Evolutionary conservation across 2,113 vertebrate genomes (phyloP).

Genomic region (Tragelaphus imberbis): DNA sequence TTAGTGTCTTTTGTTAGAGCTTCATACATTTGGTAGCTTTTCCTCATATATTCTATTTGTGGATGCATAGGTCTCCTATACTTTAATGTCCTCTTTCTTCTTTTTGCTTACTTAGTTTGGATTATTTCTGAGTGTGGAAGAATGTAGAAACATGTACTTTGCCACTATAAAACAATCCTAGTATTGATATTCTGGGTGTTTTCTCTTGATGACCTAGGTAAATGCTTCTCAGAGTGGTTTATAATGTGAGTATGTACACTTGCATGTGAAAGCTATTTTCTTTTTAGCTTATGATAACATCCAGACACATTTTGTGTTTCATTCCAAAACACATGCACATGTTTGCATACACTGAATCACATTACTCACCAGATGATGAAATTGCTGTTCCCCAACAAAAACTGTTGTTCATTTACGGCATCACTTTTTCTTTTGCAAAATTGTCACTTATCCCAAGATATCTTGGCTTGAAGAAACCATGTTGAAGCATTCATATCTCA

Average conservation of each 20-base stretch:
- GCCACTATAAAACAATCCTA: not conserved
- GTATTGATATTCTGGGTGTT: not conserved
- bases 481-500: not conserved
- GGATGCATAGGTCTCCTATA: not conserved
- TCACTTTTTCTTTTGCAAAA: not conserved
- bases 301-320: not conserved
- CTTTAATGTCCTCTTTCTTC: not conserved
- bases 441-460: not conserved
- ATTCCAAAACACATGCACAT: not conserved
- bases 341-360: not conserved
- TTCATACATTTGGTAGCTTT: not conserved
- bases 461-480: not conserved
- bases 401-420: not conserved
- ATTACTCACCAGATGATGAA: not conserved
- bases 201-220: not conserved
- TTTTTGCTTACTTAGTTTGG: not conserved
- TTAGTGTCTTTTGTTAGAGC: not conserved
- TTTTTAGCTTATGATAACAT: not conserved
- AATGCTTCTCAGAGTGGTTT: not conserved
- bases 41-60: not conserved
- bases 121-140: not conserved
- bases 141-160: not conserved
- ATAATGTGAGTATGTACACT: not conserved
- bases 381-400: not conserved
- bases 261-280: not conserved